phyloP scores from a whole-genome alignment of 2,113 vertebrate genomes.

The Cariama cristata region DNA sequence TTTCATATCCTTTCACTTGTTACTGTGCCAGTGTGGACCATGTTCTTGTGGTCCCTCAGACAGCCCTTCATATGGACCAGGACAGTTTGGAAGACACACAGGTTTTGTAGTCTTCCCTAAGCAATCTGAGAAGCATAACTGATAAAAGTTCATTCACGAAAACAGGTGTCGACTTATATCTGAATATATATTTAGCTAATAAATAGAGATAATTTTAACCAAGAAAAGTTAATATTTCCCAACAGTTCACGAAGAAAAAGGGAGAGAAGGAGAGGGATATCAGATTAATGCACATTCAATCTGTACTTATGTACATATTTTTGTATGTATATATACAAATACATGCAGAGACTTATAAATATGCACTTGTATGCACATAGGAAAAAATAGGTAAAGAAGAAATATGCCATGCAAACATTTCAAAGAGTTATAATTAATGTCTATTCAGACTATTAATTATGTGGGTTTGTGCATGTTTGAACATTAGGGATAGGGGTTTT shows the following conservation, averaged over 20 bases:
- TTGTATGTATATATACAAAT: background rate
- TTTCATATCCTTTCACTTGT: background rate
- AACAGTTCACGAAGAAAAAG: background rate
- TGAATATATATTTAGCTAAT: background rate
- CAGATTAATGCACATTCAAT: background rate
- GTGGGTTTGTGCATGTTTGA: background rate
- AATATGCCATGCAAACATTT: background rate
- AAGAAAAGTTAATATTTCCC: background rate
- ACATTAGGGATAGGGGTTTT: fast-evolving
- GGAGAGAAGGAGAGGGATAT: background rate
- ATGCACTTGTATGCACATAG: fast-evolving
- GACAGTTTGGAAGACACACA: background rate
- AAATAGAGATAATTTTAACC: background rate
- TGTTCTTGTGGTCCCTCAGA: background rate
- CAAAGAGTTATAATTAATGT: background rate
- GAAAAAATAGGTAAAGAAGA: background rate
- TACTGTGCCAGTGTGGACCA: background rate
- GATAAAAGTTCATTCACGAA: background rate
- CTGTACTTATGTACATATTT: background rate
- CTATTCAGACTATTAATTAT: background rate
- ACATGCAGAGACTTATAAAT: background rate
- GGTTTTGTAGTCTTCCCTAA: background rate
- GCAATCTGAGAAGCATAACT: background rate
- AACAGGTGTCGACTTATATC: background rate
- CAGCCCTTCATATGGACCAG: background rate